These are phyloP conservation scores for Tigriopus californicus DNA, from an alignment of 2,888 invertebrate species.

Conservation along the genomic window DNA sequence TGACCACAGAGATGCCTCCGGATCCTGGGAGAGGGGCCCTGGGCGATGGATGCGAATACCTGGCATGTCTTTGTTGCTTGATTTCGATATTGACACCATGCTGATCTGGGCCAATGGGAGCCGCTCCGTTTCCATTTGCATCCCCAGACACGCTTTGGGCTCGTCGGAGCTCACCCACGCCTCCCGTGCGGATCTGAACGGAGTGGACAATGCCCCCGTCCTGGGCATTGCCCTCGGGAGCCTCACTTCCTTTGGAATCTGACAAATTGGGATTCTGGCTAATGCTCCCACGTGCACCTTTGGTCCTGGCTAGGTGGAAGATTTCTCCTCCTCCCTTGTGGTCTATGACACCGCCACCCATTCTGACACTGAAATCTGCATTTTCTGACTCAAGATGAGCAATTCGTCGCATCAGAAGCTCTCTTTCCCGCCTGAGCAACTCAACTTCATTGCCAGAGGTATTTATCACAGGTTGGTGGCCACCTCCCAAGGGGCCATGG, in stretches of 20 bases:
- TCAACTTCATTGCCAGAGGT: neutral
- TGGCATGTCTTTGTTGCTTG: neutral
- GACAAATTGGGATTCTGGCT: neutral
- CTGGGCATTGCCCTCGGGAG: neutral
- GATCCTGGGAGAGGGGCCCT: too few species aligned
- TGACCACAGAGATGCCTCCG: too few species aligned
- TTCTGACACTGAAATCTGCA: neutral
- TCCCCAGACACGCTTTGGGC: too few species aligned
- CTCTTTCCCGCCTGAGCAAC: neutral
- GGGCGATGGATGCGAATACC: neutral
- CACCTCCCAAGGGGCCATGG: too few species aligned
- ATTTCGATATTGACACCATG: conserved; percentile 1
- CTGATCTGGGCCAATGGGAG: too few species aligned
- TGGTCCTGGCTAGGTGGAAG: too few species aligned
- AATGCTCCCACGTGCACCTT: neutral
- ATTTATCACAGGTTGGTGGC: too few species aligned
- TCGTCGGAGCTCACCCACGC: neutral
- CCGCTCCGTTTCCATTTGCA: too few species aligned
- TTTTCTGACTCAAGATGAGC: neutral
- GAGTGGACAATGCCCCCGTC: conserved; percentile 4
- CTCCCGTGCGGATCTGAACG: conserved; percentile 6
- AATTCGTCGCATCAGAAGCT: neutral
- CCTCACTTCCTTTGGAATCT: neutral
- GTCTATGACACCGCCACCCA: neutral
- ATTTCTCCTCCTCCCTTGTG: too few species aligned